Conservation (phyloP, 2,888 invertebrate genomes). For the Margaritifera margaritifera region DNA sequence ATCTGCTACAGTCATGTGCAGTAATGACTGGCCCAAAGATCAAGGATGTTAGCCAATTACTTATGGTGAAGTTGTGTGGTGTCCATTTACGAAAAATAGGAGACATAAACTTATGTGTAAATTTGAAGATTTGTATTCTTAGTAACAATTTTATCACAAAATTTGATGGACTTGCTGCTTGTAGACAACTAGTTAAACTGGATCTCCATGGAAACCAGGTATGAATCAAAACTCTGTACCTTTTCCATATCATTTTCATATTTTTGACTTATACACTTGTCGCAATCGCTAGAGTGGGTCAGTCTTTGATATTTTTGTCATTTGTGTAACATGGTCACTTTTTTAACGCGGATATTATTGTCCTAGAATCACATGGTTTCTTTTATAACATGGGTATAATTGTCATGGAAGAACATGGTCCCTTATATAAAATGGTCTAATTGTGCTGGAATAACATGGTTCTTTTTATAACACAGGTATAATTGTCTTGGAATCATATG, state of each 20-base stretch:
- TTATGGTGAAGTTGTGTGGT: constrained; percentile 51
- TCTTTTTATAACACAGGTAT: no score
- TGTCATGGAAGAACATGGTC: no score
- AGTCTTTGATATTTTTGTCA: no score
- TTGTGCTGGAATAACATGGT: no score
- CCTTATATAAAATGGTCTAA: no score
- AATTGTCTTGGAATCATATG: no score
- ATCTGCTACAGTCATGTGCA: constrained; percentile 51
- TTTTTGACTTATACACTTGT: not conserved
- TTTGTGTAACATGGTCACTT: no score
- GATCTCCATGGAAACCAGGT: constrained; percentile 70
- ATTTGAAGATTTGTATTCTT: constrained; percentile 63
- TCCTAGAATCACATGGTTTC: no score
- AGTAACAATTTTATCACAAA: constrained; percentile 68
- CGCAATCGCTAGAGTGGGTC: no score
- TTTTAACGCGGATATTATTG: no score
- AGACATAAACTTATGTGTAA: constrained; percentile 62
- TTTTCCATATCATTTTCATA: no score
- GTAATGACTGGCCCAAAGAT: constrained; percentile 31
- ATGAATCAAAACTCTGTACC: constrained; percentile 3
- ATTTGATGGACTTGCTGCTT: constrained; percentile 63
- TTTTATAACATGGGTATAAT: no score
- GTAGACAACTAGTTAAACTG: constrained; percentile 67
- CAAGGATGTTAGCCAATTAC: constrained; percentile 53
- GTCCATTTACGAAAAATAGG: constrained; percentile 65